Evolutionary conservation across 2,113 vertebrate genomes (phyloP).

Genomic region (Chauna torquata): DNA sequence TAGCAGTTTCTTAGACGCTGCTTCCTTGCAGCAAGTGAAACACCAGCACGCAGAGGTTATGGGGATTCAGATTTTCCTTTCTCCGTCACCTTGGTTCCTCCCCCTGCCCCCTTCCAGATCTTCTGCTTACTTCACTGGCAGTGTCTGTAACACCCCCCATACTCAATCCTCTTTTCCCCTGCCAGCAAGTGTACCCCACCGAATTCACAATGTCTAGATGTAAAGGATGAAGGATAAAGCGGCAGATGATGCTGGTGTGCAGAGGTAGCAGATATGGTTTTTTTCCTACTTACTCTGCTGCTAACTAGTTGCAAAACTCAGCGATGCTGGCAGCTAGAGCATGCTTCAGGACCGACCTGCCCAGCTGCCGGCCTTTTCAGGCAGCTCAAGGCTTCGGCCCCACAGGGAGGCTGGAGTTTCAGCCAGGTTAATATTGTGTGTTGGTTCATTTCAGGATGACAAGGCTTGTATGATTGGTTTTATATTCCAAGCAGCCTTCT

Average conservation of each 20-base stretch:
- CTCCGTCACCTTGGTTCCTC: neutral
- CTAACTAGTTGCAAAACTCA: neutral
- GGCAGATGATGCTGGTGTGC: neutral
- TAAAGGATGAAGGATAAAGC: neutral
- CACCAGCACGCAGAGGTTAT: neutral
- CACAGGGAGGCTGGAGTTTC: neutral
- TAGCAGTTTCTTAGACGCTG: neutral
- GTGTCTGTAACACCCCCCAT: neutral
- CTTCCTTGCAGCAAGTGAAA: neutral
- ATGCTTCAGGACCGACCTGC: accelerated
- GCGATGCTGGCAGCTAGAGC: neutral
- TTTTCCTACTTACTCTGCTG: neutral
- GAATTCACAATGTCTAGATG: neutral
- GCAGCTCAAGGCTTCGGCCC: neutral
- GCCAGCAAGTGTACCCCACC: neutral
- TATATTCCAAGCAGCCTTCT: neutral
- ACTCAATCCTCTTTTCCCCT: neutral
- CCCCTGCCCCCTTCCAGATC: neutral
- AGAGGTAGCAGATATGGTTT: neutral
- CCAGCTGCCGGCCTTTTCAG: neutral
- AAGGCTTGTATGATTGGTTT: neutral
- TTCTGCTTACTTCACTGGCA: neutral
- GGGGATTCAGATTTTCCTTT: neutral
- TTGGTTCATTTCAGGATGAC: neutral
- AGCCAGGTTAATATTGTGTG: neutral